Evolutionary conservation across 2,113 vertebrate species (phyloP).

Genomic region (Acrocephalus arundinaceus): DNA sequence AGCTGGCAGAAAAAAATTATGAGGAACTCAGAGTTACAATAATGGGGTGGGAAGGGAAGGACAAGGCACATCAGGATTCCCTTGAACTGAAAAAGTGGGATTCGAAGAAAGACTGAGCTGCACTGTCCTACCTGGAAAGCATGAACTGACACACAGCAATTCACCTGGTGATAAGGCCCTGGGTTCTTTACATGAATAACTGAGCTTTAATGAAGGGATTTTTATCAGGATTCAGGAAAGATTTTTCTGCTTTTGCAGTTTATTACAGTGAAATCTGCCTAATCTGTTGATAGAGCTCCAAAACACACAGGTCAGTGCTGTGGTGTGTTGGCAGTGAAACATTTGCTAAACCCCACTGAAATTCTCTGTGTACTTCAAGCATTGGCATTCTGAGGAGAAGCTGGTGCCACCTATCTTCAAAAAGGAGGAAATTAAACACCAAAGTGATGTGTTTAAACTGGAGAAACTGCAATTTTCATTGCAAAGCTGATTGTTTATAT

Average conservation of each 20-base stretch:
- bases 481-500: neutral
- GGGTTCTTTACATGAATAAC: neutral
- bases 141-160: neutral
- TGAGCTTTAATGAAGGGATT: neutral
- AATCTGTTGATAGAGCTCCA: slow-evolving; percentile 13
- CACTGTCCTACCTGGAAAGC: neutral
- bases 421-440: neutral
- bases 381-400: neutral
- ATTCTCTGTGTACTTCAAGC: neutral
- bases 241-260: neutral
- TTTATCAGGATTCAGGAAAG: neutral
- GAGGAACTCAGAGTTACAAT: neutral
- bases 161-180: neutral
- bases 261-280: neutral
- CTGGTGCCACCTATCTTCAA: slow-evolving; percentile 40
- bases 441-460: neutral
- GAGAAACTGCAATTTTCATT: neutral
- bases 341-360: neutral
- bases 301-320: neutral
- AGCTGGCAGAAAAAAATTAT: neutral
- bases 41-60: neutral
- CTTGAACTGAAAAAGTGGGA: neutral
- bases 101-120: neutral
- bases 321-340: neutral
- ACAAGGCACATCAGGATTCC: neutral